Evolutionary conservation across 2,888 invertebrate species (phyloP), one percentile per base, ranked within the genome.

Genomic region (Rhyacophila evoluta): DNA sequence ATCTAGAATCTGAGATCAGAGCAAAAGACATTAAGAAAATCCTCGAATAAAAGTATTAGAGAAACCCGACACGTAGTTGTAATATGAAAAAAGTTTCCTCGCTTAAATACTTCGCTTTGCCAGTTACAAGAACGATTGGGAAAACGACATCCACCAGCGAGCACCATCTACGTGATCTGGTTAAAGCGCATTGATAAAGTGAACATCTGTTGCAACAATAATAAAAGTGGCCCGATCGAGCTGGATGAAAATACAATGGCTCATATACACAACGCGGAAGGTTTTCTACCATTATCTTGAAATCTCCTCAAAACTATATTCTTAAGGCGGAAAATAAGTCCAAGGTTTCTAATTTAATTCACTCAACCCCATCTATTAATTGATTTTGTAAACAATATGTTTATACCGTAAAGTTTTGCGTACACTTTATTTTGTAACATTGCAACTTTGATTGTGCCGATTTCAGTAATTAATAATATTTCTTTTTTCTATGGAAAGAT

Each of bases 171-270:
- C 55, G 55, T 55, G 55, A 55, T 55, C 55, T 55, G 55, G 55
- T 55, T 55, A 55, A 55, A 55, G 55, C 55, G 55, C 55, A 55
- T 41, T 55, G 55, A 55, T 55, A 55, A 55, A 55, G 55, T 25
- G 55, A 55, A 55, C 55, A 55, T 55, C 55, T 55, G 55, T 55
- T 55, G 55, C 55, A 55, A 55, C 55, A 55, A 55, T 55, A 55
- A 55, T 55, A 55, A 55, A 55, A 55, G 55, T 55, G 12, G 15
- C 19, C 55, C 55, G 10, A 55, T 10, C 8, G 55, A 8, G 29
- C 29, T 6, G 10, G 25, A 55, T 5, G 55, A 55, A 55, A 55
- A 55, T 55, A 55, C 55, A 55, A 55, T 55, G 55, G 55, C 55
- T 55, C 25, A 25, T 25, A 25, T 10, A 19, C 29, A 33, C 4